phyloP scores from a whole-genome alignment of 2,113 vertebrate species.

The Hepsetus odoe region DNA sequence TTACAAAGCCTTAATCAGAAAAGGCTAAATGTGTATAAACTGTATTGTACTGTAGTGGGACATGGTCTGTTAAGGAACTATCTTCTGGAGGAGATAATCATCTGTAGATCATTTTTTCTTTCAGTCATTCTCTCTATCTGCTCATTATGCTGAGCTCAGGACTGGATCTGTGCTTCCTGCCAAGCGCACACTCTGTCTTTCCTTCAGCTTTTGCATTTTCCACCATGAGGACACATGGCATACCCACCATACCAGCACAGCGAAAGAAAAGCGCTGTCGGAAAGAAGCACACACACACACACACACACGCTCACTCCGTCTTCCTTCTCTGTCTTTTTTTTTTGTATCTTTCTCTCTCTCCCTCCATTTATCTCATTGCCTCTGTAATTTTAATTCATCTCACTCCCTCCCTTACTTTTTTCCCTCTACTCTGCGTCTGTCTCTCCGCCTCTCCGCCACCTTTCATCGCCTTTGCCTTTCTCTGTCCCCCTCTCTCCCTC shows the following conservation, averaged over 20 bases:
- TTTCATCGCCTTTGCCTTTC: no score
- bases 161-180: not conserved
- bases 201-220: not conserved
- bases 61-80: not conserved
- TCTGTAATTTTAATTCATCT: no score
- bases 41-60: no score
- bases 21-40: no score
- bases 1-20: no score
- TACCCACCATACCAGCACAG: not conserved
- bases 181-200: not conserved
- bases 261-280: not conserved
- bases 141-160: not conserved
- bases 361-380: not conserved
- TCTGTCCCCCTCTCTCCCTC: no score
- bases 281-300: not conserved
- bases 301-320: not conserved
- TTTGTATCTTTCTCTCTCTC: not conserved
- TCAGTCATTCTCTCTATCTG: not conserved
- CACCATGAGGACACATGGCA: no score
- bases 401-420: not conserved
- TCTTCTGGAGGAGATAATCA: not conserved
- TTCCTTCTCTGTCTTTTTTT: not conserved
- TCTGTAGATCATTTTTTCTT: not conserved
- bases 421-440: no score
- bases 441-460: no score